Evolutionary conservation across 2,888 invertebrate genomes (phyloP), one percentile per base, ranked within the genome.

Genomic region (Helobdella robusta): DNA sequence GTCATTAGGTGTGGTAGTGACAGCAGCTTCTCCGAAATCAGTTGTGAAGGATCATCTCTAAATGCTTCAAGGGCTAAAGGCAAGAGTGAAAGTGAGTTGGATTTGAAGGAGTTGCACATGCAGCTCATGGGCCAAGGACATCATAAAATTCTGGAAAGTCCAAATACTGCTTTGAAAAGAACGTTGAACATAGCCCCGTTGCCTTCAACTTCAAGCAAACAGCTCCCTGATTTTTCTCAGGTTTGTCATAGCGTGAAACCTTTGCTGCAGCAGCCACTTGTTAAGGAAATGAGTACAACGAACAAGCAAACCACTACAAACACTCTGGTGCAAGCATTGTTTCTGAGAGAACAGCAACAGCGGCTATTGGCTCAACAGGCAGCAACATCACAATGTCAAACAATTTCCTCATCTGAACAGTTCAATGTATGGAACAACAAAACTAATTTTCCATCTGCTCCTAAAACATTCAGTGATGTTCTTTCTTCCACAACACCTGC

Each of bases 161-260:
- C 70, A 11, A 69, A 70, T 58, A 71, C 71, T 2, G 67, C 67
- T 18, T 65, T 71, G 11, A 67, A 68, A 46, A 62, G 68, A 20
- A 66, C 69, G 18, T 68, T 71, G n/a, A 70, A 70, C 46, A 68
- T 71, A 23, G 59, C 66, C 25, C 67, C 69, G 3, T 34, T 59
- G 28, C 11, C 46, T 6, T 23, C 52, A 6, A 25, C 30, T 1
- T 23, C 35, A n/a, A 30, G 35, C 34, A 35, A 35, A 28, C 20
- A 15, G 23, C 50, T 1, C 23, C 11, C 48, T 8, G 35, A 34
- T 34, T 35, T 36, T 20, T 35, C 34, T 34, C 30, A 20, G 1
- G 20, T 8, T n/a, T 18, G 50, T 32, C 28, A 23, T 2, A 23
- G 30, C 52, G 34, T 52, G 50, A 34, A 50, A 30, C 18, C 50